Evolutionary conservation across 2,888 invertebrate genomes (phyloP), one percentile per base, ranked within the genome.

Genomic region (Halictus quadricinctus): DNA sequence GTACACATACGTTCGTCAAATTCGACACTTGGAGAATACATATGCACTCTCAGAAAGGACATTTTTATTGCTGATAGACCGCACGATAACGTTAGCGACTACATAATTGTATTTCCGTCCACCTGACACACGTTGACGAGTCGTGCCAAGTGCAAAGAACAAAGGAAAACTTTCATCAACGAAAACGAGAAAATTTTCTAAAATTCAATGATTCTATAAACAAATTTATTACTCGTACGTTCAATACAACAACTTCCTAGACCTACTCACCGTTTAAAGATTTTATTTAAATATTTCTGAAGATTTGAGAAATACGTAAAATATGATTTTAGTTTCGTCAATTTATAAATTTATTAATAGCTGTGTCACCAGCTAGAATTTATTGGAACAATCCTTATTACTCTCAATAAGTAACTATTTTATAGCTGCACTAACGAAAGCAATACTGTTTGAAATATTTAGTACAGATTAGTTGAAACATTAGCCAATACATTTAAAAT

Each of bases 71-170:
- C 15, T 13, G 43, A 75, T 72, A 70, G 48, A 54, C 50, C 43
- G 46, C 36, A 54, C 10, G 70, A 58, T 54, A n/a, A n/a, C 54
- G 46, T 41, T 41, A n/a, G n/a, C 29, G 84, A 54, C 64, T 83
- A 36, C 36, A 36, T 36, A 78, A 75, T 64, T 54, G 50, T 58
- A 72, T 60, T 74, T 81, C n/a, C 66, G 48, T 29, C 58, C 2
- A 25, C 10, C 18, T n/a, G 66, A 25, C 48, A 48, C 25, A n/a
- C 15, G 12, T 36, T 60, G 36, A 60, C 15, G 21, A 64, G 54
- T 78, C 43, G 21, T 41, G 21, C 64, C 36, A 64, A 36, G 80
- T 54, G 60, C 54, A 64, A 70, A 66, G 64, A 75, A 83, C 74
- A 79, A 78, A 84, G 64, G 54, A 72, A 77, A 58, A 60, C 46